Evolutionary conservation across 64 coral and sea anemone genomes (phyloP).

Genomic region (Montipora foliosa): DNA sequence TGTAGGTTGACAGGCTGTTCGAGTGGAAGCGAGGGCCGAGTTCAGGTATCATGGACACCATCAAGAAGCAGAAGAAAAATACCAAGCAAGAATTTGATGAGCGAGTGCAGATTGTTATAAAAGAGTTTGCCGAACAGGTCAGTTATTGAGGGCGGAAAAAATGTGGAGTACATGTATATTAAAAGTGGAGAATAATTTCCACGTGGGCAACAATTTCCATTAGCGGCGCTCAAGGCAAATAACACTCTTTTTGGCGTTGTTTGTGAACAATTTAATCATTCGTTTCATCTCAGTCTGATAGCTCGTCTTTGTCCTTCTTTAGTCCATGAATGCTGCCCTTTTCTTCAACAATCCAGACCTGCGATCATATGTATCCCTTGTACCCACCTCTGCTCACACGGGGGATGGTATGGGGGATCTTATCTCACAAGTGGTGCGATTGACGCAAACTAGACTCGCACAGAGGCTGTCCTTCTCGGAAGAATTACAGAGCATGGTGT

Average conservation of each 20-base stretch:
- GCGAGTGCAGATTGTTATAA: conserved; percentile 78
- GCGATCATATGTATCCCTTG: conserved; percentile 85
- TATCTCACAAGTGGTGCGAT: conserved; percentile 85
- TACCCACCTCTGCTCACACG: conserved; percentile 95
- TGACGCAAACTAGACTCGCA: conserved; percentile 87
- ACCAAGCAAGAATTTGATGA: conserved; percentile 99
- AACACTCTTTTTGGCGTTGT: neutral
- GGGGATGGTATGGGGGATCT: conserved; percentile 98
- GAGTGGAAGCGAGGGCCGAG: conserved; percentile 99
- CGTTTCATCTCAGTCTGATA: neutral
- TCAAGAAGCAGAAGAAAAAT: conserved; percentile 94
- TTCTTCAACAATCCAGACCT: conserved; percentile 96
- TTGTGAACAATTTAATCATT: no score
- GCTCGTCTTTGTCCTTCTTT: neutral
- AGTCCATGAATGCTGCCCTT: conserved; percentile 89
- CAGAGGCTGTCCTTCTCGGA: conserved; percentile 89
- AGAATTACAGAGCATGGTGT: conserved; percentile 89
- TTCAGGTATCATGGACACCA: conserved; percentile 90
- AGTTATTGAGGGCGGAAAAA: neutral
- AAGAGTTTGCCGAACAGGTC: conserved; percentile 97
- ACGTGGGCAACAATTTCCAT: no score
- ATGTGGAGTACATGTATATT: neutral
- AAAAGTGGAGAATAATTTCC: no score
- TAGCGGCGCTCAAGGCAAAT: no score
- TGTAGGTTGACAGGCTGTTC: conserved; percentile 95